Base-by-base conservation (phyloP, 2,797 vertebrate species). In the Sebastolobus alascanus region DNA sequence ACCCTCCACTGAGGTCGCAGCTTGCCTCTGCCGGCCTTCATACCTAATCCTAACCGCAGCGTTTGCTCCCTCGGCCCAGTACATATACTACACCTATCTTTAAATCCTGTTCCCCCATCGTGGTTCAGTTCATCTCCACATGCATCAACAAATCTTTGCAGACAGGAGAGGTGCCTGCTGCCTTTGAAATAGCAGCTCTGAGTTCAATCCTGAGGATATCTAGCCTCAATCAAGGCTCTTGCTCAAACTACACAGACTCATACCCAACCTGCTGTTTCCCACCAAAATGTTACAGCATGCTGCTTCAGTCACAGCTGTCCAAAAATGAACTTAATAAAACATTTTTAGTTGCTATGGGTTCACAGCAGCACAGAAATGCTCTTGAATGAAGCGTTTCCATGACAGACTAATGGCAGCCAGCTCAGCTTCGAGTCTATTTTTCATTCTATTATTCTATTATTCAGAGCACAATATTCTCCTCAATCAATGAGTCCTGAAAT, bases 101-200 rank as follows among this genome's bases (percentile, higher is more conserved):
- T 79, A 70, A 84, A 80, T 71, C 69, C 59, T 52, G 68, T 61
- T 31, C n/a, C 10, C 50, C 65, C 74, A 79, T 71, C 80, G 68
- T 76, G 79, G 87, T 82, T 89, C 63, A 77, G 27, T 87, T 90
- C 68, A 88, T 91, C 84, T 85, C 69, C 65, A 58, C 80, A 77
- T 76, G 84, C 84, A 80, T 84, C 82, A 87, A 81, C 81, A 86
- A 77, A 87, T 83, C 75, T 79, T 71, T 86, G 33, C 71, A 84
- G 83, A 87, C 75, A 79, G 58, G 61, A 82, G 67, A 73, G 84
- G 43, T 84, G 71, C 61, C 64, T 4, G 38, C 80, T 83, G 83
- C 84, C 83, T 89, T 79, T 72, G 68, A 87, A 92, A 87, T 40
- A 83, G 75, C 72, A 75, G 78, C 70, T 71, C 6, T 61, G 59